Base-by-base conservation (phyloP, 2,888 invertebrate genomes). In the Gerosis bhagava region DNA sequence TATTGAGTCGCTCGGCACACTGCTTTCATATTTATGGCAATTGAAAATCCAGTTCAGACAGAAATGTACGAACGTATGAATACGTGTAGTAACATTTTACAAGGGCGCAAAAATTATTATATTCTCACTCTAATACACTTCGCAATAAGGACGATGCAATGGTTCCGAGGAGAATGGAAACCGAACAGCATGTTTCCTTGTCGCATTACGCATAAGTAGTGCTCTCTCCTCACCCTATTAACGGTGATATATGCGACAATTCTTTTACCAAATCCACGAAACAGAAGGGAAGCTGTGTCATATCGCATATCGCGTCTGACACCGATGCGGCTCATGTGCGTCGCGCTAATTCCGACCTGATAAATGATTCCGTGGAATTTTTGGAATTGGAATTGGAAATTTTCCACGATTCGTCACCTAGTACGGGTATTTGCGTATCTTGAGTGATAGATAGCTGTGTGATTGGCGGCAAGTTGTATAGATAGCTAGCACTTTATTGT, bases 201-300 rank as follows among this genome's bases (percentile, higher is more conserved):
- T 86, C 86, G 79, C 87, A 87, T 87, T 87, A 87, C 81, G 84
- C 83, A 83, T 83, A 87, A 87, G 88, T 83, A 88, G 86, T 88
- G 83, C 83, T 86, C 80, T 84, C 83, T 87, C 83, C 75, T 74
- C 83, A 78, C 86, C 88, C 88, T 87, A 87, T 88, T 88, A 88
- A 87, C 78, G 54, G 78, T 87, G 87, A 88, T 86, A 84, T 86
- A 88, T 87, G 82, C 78, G 84, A 77, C 84, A 70, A 87, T 88
- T 87, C 88, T 87, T 88, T 87, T 75, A 56, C 77, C 70, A 77
- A 84, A 83, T 77, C 84, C 82, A 71, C 69, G 70, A 72, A 76
- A 83, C 83, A 79, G 77, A 80, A 79, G 81, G 79, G 77, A 74
- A 71, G 66, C 68, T 70, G 64, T 68, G 77, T 78, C 82, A 84